Evolutionary conservation across 2,113 vertebrate species (phyloP).

Genomic region (Sprattus sprattus): DNA sequence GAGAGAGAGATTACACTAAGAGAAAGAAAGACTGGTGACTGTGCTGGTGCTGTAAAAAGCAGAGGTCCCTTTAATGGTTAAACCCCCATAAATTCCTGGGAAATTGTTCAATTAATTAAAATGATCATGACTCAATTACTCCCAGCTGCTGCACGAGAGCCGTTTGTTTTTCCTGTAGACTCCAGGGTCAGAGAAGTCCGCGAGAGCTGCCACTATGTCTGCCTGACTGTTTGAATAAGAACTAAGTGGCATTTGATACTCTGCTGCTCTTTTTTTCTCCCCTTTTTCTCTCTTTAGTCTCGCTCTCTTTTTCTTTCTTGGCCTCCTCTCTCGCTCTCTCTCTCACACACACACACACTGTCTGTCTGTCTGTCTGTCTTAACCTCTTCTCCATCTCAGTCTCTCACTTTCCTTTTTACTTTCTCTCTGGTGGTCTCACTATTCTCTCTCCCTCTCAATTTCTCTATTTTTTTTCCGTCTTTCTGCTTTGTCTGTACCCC

Average conservation of each 20-base stretch:
- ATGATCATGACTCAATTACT: constrained; percentile 87
- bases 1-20: neutral
- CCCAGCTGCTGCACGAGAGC: constrained; percentile 86
- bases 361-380: neutral
- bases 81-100: constrained; percentile 73
- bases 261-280: constrained; percentile 61
- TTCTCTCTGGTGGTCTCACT: neutral
- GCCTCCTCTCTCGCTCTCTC: neutral
- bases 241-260: constrained; percentile 86
- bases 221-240: constrained; percentile 88
- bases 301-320: neutral
- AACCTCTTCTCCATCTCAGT: neutral
- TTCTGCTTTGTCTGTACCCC: neutral
- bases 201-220: constrained; percentile 86
- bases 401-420: neutral
- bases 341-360: too few relatives aligned
- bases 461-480: neutral
- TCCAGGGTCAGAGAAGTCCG: constrained; percentile 83
- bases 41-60: too few relatives aligned
- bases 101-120: constrained; percentile 92
- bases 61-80: constrained; percentile 38
- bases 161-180: constrained; percentile 84
- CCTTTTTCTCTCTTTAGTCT: constrained; percentile 45
- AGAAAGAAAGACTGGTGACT: neutral
- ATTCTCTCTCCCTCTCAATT: neutral